These are phyloP conservation scores for Neogale vison DNA, from an alignment of 2,113 vertebrate genomes.

Conservation along the genomic window DNA sequence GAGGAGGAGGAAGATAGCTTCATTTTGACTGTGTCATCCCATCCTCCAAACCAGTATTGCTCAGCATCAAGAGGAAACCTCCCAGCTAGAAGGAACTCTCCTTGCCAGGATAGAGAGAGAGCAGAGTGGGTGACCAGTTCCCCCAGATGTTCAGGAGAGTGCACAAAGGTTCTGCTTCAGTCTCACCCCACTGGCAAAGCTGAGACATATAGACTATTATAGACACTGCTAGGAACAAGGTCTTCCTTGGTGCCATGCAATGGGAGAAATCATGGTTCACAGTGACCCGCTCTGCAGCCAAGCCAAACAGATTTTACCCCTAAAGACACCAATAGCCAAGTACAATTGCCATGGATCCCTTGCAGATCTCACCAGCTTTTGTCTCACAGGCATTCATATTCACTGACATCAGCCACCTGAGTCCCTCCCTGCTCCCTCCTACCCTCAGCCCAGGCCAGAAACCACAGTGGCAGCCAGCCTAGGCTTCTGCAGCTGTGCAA, in stretches of 20 bases:
- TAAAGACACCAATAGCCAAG: background rate
- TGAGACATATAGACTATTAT: background rate
- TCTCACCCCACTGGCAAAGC: background rate
- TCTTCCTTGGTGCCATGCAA: background rate
- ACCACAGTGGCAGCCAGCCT: too few relatives aligned
- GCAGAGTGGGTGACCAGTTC: too few relatives aligned
- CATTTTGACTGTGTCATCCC: background rate
- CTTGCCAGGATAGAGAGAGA: background rate
- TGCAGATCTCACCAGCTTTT: background rate
- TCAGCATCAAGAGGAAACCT: background rate
- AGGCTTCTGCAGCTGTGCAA: background rate
- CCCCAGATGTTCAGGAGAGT: background rate
- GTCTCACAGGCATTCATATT: background rate
- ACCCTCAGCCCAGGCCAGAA: background rate
- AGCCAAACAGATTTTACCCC: background rate
- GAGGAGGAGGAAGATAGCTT: background rate
- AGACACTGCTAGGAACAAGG: background rate
- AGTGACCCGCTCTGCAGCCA: background rate
- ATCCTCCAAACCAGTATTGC: background rate
- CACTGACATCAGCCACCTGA: background rate
- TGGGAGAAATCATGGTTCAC: background rate
- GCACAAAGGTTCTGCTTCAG: background rate
- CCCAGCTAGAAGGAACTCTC: background rate
- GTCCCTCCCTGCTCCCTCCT: background rate
- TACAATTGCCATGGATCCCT: background rate